Evolutionary conservation across 1,140 invertebrate species (phyloP).

Genomic region (Sycobia sp.): DNA sequence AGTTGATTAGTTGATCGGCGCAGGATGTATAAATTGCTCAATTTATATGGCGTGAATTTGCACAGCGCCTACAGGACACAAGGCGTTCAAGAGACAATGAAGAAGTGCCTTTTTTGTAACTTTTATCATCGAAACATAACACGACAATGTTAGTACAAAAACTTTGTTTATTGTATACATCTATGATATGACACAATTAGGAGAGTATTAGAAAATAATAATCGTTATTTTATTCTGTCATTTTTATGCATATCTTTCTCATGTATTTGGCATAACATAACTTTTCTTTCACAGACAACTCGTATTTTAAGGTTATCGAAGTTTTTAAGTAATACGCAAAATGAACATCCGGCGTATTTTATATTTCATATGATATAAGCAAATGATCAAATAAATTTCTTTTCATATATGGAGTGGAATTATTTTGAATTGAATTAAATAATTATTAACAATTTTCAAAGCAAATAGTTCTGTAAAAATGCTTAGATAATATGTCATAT

Average conservation of each 20-base stretch:
- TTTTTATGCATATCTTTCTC: constrained; percentile 8
- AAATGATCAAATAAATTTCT: too few species aligned
- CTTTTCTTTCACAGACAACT: neutral
- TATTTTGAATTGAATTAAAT: too few species aligned
- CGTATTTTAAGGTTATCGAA: neutral
- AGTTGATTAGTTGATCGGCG: neutral
- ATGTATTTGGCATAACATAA: neutral
- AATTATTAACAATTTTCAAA: too few species aligned
- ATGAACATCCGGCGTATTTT: too few species aligned
- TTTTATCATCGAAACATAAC: constrained; percentile 42
- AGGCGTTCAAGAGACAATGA: constrained; percentile 27
- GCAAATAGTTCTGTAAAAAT: too few species aligned
- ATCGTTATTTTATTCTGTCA: too few species aligned
- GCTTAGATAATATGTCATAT: too few species aligned
- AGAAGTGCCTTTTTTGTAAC: constrained; percentile 49
- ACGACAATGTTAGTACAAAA: constrained; percentile 41
- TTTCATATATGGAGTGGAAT: too few species aligned
- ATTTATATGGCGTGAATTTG: constrained; percentile 17
- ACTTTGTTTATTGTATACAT: constrained; percentile 4
- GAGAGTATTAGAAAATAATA: too few species aligned
- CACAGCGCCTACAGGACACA: constrained; percentile 33
- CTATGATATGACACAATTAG: too few species aligned
- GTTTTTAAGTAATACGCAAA: too few species aligned
- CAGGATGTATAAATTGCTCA: constrained; percentile 45
- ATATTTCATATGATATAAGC: too few species aligned